phyloP scores from a whole-genome alignment of 1,140 invertebrate genomes.

The Varroa destructor region DNA sequence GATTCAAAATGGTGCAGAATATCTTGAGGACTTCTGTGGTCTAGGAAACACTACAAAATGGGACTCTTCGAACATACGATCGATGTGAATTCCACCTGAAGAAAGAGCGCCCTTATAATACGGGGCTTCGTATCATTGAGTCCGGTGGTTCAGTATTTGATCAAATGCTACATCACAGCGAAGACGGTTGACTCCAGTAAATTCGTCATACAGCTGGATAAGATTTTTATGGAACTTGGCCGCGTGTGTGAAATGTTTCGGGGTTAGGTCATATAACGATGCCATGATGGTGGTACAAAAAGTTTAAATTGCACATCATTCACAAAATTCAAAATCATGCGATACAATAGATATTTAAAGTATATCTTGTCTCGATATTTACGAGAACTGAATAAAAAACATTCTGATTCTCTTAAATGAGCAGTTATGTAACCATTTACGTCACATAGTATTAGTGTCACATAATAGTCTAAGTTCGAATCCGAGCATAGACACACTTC shows the following conservation, averaged over 20 bases:
- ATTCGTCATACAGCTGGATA: slow-evolving; percentile 1
- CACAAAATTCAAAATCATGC: no score
- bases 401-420: no score
- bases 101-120: not conserved
- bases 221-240: slow-evolving; percentile 16
- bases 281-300: no score
- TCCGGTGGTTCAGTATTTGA: not conserved
- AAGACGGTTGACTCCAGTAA: not conserved
- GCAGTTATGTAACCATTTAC: no score
- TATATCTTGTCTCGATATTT: no score
- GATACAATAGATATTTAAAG: no score
- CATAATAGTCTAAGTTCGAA: no score
- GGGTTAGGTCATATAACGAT: not conserved
- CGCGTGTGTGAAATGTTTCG: not conserved
- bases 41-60: not conserved
- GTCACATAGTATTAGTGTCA: no score
- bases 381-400: no score
- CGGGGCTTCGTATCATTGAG: slow-evolving; percentile 2
- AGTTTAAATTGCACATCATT: no score
- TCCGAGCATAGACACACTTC: no score
- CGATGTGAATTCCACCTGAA: not conserved
- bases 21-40: slow-evolving; percentile 15
- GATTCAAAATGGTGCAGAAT: not conserved
- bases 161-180: slow-evolving; percentile 13
- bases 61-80: slow-evolving; percentile 1